Evolutionary conservation across 2,113 vertebrate species (phyloP).

Genomic region (Aleadryas rufinucha): DNA sequence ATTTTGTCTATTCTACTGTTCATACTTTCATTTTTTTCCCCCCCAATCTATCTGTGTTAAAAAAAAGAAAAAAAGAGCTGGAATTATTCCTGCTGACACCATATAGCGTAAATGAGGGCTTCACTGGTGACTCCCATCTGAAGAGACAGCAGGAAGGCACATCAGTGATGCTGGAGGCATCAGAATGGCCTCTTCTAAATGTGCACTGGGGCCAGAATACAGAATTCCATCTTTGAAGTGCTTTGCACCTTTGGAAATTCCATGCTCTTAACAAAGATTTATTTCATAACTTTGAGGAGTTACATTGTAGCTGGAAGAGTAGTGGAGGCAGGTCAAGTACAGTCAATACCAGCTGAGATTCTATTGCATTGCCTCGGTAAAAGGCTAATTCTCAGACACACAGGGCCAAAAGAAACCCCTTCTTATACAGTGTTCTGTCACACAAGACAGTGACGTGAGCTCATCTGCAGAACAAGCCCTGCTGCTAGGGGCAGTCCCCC

Average conservation of each 20-base stretch:
- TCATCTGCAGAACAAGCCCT: not conserved
- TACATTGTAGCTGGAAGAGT: not conserved
- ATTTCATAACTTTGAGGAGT: not conserved
- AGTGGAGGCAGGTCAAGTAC: not conserved
- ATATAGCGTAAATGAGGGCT: not conserved
- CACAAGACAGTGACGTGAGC: not conserved
- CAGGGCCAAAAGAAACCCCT: accelerated
- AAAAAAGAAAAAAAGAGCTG: not conserved
- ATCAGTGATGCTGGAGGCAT: not conserved
- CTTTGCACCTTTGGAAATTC: not conserved
- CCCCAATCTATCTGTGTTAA: not conserved
- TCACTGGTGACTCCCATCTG: not conserved
- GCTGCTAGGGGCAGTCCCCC: not conserved
- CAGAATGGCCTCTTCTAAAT: not conserved
- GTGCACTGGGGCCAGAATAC: not conserved
- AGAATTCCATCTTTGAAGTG: not conserved
- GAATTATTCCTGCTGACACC: not conserved
- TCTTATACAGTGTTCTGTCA: not conserved
- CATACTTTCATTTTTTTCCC: not conserved
- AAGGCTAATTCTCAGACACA: not conserved
- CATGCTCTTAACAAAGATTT: not conserved
- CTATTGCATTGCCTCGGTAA: not conserved
- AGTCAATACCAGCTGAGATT: not conserved
- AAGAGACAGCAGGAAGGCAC: not conserved
- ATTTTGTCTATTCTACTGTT: not conserved